Conservation (phyloP, 1,140 invertebrate genomes). For the Dreissena rostriformis region DNA sequence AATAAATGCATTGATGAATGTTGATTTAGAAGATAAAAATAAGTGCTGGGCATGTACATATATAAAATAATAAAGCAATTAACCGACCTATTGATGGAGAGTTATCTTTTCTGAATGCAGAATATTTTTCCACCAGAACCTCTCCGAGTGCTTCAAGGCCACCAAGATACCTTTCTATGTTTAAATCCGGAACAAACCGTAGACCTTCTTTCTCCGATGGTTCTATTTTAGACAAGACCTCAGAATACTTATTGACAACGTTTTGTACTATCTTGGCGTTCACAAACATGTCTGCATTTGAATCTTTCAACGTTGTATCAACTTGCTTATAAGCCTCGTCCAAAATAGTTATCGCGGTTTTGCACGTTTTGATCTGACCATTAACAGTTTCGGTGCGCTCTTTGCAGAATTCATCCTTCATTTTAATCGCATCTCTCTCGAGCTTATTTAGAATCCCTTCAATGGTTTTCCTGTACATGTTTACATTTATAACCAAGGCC, state of each 20-base stretch:
- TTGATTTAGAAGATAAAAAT: no score
- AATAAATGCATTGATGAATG: no score
- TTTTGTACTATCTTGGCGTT: constrained; percentile 16
- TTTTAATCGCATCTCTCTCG: constrained; percentile 8
- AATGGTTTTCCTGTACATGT: constrained; percentile 30
- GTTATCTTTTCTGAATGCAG: not conserved
- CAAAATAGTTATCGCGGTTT: constrained; percentile 40
- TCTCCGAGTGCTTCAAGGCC: constrained; percentile 22
- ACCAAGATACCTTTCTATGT: constrained; percentile 25
- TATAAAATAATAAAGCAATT: no score
- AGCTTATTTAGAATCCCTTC: constrained; percentile 42
- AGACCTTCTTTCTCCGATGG: constrained; percentile 19
- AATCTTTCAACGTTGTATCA: constrained; percentile 11
- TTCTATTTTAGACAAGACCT: constrained; percentile 23
- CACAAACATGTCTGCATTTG: constrained; percentile 32
- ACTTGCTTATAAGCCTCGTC: constrained; percentile 37
- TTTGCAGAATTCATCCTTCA: constrained; percentile 11
- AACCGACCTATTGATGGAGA: not conserved
- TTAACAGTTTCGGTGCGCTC: constrained; percentile 22
- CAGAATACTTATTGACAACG: constrained; percentile 17
- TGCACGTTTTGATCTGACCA: constrained; percentile 26
- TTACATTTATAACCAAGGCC: constrained; percentile 8
- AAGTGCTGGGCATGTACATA: not conserved
- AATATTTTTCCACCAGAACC: not conserved
- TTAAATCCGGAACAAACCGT: constrained; percentile 16